A percentile compares a stretch with the other conserved stretches of the same genome.
These are phyloP conservation scores for Eupithecia abbreviata DNA, from an alignment of 2,888 invertebrate genomes.

Conservation along the genomic window DNA sequence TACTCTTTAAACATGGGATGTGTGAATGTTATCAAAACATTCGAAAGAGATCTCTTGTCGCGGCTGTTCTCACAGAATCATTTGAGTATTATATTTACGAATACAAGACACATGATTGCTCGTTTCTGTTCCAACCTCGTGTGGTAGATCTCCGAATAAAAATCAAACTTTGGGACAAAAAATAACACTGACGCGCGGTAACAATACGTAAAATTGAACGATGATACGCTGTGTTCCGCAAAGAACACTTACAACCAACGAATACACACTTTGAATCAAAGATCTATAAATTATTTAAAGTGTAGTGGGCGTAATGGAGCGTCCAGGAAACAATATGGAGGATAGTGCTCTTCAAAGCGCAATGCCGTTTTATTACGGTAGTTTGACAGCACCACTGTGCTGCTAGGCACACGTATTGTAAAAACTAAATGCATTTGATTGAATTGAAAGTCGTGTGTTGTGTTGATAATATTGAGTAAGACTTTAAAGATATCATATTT, in stretches of 20 bases:
- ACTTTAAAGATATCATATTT: neutral
- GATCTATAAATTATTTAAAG: conserved; percentile 40
- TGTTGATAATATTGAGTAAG: neutral
- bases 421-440: conserved; percentile 1
- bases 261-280: conserved; percentile 19
- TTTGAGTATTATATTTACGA: neutral
- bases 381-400: conserved; percentile 29
- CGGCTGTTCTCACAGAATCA: conserved; percentile 18
- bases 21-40: conserved; percentile 35
- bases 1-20: conserved; percentile 13
- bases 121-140: neutral
- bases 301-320: conserved; percentile 44
- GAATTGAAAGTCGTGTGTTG: neutral
- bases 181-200: neutral
- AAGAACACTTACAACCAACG: neutral
- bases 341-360: conserved; percentile 37
- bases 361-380: conserved; percentile 38
- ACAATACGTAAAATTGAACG: neutral
- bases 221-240: neutral
- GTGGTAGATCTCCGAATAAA: neutral
- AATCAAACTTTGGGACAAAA: neutral
- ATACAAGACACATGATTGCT: neutral
- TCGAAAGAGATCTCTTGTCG: conserved; percentile 15
- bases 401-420: neutral
- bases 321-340: conserved; percentile 46